Evolutionary conservation across 2,888 invertebrate species (phyloP), one percentile per base, ranked within the genome.

Genomic region (Sinodicranocentrus sp.): DNA sequence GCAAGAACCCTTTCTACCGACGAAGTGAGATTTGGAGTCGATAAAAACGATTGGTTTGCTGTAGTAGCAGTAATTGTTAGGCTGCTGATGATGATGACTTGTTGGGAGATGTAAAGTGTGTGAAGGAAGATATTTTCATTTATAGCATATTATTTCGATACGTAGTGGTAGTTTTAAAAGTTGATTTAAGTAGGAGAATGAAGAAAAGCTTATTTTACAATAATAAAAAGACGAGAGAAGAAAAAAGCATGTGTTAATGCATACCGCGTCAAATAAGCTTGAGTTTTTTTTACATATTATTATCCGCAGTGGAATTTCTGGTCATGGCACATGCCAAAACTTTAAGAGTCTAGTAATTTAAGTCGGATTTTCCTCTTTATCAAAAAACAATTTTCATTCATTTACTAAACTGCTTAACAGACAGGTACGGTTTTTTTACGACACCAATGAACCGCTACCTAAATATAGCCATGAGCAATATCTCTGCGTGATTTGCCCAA

Each of bases 261-360:
- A 33, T 33, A n/a, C n/a, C n/a, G n/a, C 52, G 25, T 52, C n/a
- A 57, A 57, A 71, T 39, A n/a, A n/a, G n/a, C n/a, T n/a, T n/a
- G n/a, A n/a, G n/a, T n/a, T n/a, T n/a, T n/a, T n/a, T n/a, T n/a
- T n/a, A n/a, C n/a, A n/a, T n/a, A n/a, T n/a, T n/a, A n/a, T n/a
- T n/a, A n/a, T n/a, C 33, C 33, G 10, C n/a, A 3, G 52, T 5
- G 25, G 75, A 63, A 63, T 63, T 52, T 61, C 61, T 75, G 44
- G 75, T 48, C 52, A 19, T 63, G 75, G 75, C 75, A 75, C 75
- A 75, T 63, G 75, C 63, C 75, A 63, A 48, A 48, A 5, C 2
- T 48, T 48, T n/a, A 48, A 71, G 52, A 57, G 25, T 17, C 63
- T 52, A 33, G 28, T 68, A 17, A 39, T 63, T 63, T 44, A 57